Evolutionary conservation across 2,797 vertebrate species (phyloP).

Genomic region (Erethizon dorsatum): DNA sequence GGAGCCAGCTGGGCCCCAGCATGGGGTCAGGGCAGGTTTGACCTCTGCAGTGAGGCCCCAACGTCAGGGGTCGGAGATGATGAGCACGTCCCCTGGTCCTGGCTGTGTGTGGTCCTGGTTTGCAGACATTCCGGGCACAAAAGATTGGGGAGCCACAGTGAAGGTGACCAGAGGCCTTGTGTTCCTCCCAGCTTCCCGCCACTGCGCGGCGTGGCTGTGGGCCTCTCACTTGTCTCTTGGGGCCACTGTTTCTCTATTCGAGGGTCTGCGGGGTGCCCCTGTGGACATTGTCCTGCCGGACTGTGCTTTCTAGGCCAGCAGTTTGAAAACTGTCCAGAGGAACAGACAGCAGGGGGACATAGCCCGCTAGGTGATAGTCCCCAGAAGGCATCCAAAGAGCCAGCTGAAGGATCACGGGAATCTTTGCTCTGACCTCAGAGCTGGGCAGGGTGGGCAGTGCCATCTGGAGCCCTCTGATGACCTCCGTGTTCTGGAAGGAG

Average conservation of each 20-base stretch:
- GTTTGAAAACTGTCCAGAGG: neutral
- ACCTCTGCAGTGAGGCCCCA: neutral
- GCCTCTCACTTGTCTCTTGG: rapidly evolving
- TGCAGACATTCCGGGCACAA: neutral
- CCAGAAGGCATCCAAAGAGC: rapidly evolving
- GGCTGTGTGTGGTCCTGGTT: neutral
- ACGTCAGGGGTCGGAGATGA: rapidly evolving
- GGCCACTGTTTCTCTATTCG: rapidly evolving
- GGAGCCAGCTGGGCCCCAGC: neutral
- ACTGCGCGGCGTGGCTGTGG: neutral
- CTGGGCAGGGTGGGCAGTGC: neutral
- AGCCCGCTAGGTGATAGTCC: rapidly evolving
- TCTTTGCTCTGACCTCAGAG: neutral
- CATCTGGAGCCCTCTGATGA: no score
- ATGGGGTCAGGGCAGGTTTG: neutral
- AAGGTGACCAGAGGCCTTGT: rapidly evolving
- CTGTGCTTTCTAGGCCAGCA: neutral
- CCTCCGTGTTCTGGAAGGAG: neutral
- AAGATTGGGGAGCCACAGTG: rapidly evolving
- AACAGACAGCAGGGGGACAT: rapidly evolving
- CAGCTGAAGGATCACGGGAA: rapidly evolving
- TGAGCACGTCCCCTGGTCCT: no score
- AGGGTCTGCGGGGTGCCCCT: rapidly evolving
- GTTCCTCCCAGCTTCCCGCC: rapidly evolving
- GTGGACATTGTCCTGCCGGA: rapidly evolving